Base-by-base conservation (phyloP, 1,140 invertebrate genomes). In the Solenopsis fugax region DNA sequence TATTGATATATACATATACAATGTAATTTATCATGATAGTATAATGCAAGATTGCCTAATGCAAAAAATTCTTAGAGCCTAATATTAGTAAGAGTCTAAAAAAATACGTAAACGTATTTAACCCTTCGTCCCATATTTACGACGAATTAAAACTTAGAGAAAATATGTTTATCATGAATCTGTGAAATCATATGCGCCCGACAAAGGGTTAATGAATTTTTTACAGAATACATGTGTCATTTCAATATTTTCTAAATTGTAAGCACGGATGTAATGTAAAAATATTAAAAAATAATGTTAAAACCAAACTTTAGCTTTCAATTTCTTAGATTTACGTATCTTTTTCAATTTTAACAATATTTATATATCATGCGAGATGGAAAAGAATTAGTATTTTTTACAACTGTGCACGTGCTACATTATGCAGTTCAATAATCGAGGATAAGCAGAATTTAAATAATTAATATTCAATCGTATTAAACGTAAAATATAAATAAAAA, bases 261-360 rank as follows among this genome's bases (percentile, higher is more conserved):
- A 41, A 4, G 7, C 41, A 5, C 41, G 1, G 41, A 41, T 29
- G 7, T 41, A 41, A 41, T 41, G 7, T 41, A 41, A 41, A 2
- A 41, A 7, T 41, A 7, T 7, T 41, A 5, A 41, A 41, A 0
- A 41, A 41, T 41, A 41, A 41, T 41, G 7, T 21, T 56, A 37
- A 37, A n/a, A 41, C 6, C 56, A 54, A 75, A 1, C n/a, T 75
- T 56, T 18, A 52, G 34, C n/a, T 41, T 34, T 73, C 37, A 34
- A 52, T 54, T 72, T 48, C 69, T 72, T 16, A 4, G 0, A 73
- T 73, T 73, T 73, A 6, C 7, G 21, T 48, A 54, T 73, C 29
- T 34, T 73, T 73, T 34, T 34, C n/a, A 73, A 73, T 73, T 73
- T 54, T 34, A 73, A 73, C 3, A 73, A 73, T 54, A 13, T 34